A percentile compares a stretch with the other conserved stretches of the same genome.
Evolutionary conservation across 2,888 invertebrate genomes (phyloP).

Genomic region (Ariolimax columbianus): DNA sequence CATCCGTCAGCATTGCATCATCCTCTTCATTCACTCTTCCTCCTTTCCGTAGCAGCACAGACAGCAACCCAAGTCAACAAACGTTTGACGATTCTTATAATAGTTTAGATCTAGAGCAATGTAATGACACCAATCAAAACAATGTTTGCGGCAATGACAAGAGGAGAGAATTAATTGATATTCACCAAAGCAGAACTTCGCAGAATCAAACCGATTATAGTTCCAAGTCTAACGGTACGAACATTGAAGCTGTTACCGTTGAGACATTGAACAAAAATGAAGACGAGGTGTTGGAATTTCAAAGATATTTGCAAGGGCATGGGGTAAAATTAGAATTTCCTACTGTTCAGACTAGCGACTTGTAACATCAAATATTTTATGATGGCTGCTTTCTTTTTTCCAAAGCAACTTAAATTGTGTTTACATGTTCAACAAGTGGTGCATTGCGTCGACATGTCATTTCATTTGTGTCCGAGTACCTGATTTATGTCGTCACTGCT

Average conservation of each 20-base stretch:
- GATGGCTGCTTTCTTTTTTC: no score
- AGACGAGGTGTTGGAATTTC: constrained; percentile 58
- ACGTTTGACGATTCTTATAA: constrained; percentile 26
- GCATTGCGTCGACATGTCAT: no score
- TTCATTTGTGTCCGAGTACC: no score
- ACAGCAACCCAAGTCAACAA: constrained; percentile 36
- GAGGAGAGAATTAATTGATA: not conserved
- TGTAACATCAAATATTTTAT: no score
- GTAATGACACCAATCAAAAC: no score
- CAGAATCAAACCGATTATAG: not conserved
- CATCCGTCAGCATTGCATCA: constrained; percentile 12
- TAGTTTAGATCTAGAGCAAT: not conserved
- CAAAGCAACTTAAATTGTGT: no score
- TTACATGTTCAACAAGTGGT: no score
- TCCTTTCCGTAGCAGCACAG: constrained; percentile 43
- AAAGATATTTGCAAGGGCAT: constrained; percentile 28
- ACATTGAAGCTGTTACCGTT: not conserved
- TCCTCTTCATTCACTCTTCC: constrained; percentile 46
- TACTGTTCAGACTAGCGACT: constrained; percentile 21
- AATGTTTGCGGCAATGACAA: not conserved
- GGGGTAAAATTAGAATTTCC: constrained; percentile 20
- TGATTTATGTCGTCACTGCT: no score
- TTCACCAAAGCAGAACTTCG: not conserved
- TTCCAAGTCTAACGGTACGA: not conserved
- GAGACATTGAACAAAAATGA: not conserved